Evolutionary conservation across 2,113 vertebrate species (phyloP), one percentile per base, ranked within the genome.

Genomic region (Vulpes ferrilata): DNA sequence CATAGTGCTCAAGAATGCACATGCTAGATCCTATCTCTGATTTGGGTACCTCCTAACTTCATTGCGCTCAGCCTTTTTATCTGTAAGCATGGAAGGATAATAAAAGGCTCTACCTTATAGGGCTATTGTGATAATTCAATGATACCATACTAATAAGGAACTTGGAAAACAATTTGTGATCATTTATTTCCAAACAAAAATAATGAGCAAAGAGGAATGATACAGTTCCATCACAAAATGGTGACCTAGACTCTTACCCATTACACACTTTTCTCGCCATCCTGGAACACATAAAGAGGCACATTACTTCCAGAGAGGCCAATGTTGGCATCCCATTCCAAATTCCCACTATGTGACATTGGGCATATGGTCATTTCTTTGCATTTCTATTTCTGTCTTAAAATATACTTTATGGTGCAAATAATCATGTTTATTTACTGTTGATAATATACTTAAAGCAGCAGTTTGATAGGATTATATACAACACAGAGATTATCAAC

Each of bases 101-200:
- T 64, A 79, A 79, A 78, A 27, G 17, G 27, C 51, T 11, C 25
- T 38, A 19, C 11, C 16, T 74, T 79, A 30, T 3, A 82, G 5
- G 5, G 16, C 60, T 13, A 1, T 55, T 38, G 2, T 74, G 8
- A 35, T 57, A 32, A 60, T 32, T 87, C 74, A 57, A 19, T 91
- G 22, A 65, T 57, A 7, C n/a, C 73, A 73, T 76, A 43, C 10
- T 53, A 53, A 73, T 53, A n/a, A 65, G 27, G 16, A 83, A 48
- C n/a, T 35, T 87, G 30, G 64, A 81, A 30, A n/a, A 23, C 20
- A 43, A 10, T 53, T 13, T 15, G 17, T 11, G 11, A 35, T 51
- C 62, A 74, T n/a, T 73, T 35, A 6, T n/a, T 83, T 69, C 67
- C 55, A 92, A 92, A 89, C 60, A 74, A 78, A 83, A 96, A 62